Conservation (phyloP, 2,797 vertebrate species). For the Intellagama lesueurii region DNA sequence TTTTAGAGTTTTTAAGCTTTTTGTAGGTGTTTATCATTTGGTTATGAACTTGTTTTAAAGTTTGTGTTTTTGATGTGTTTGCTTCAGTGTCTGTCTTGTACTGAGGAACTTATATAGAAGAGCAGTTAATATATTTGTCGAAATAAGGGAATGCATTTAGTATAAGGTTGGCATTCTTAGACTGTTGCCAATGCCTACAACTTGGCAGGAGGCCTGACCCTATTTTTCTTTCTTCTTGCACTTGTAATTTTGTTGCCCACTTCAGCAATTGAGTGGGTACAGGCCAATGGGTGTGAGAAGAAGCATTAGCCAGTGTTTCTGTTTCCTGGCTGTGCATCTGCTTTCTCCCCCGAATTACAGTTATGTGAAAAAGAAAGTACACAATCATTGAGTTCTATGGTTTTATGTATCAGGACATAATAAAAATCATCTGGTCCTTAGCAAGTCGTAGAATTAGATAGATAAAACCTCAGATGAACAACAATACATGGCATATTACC, state of each 20-base stretch:
- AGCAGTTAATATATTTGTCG: too few species aligned
- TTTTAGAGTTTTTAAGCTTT: not conserved
- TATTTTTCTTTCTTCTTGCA: not conserved
- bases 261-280: not conserved
- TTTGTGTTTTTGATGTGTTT: not conserved
- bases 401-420: too few species aligned
- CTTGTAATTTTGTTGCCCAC: not conserved
- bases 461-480: too few species aligned
- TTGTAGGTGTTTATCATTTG: not conserved
- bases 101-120: not conserved
- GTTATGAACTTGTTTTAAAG: not conserved
- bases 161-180: not conserved
- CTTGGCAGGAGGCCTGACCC: not conserved
- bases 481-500: too few species aligned
- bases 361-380: too few species aligned
- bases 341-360: too few species aligned
- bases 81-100: not conserved
- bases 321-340: too few species aligned
- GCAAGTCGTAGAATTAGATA: too few species aligned
- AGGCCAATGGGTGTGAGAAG: too few species aligned
- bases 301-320: too few species aligned
- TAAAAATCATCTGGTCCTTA: too few species aligned
- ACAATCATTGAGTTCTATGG: too few species aligned
- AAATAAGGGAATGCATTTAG: not conserved
- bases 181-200: not conserved